phyloP scores from a whole-genome alignment of 2,888 invertebrate genomes.

The Hypolimnas misippus region DNA sequence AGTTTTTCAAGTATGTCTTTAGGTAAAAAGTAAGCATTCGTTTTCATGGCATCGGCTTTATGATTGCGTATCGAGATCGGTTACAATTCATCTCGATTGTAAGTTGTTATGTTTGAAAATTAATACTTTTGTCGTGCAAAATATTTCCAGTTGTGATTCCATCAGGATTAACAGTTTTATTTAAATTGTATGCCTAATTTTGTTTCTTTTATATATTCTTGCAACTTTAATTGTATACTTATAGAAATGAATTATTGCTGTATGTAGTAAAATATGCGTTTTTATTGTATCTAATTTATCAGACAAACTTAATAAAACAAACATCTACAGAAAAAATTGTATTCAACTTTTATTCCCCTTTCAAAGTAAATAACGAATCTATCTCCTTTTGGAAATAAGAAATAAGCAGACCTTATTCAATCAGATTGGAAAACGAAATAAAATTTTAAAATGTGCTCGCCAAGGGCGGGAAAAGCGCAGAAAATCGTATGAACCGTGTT shows the following conservation, averaged over 20 bases:
- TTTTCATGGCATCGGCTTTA: not conserved
- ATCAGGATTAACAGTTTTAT: no score
- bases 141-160: no score
- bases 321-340: no score
- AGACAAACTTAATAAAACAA: no score
- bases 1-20: constrained; percentile 13
- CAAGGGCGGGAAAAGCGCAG: constrained; percentile 47
- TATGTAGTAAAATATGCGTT: no score
- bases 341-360: not conserved
- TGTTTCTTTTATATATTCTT: no score
- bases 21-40: constrained; percentile 10
- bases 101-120: no score
- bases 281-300: no score
- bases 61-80: not conserved
- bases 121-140: no score
- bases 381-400: constrained; percentile 3
- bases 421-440: constrained; percentile 42
- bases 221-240: no score
- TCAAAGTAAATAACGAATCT: not conserved
- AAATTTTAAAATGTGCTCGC: constrained; percentile 45
- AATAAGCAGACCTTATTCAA: constrained; percentile 14
- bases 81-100: not conserved
- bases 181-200: no score
- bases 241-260: no score
- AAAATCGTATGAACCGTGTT: constrained; percentile 65